phyloP scores from a whole-genome alignment of 2,888 invertebrate species.

The Drosophila quinaria region DNA sequence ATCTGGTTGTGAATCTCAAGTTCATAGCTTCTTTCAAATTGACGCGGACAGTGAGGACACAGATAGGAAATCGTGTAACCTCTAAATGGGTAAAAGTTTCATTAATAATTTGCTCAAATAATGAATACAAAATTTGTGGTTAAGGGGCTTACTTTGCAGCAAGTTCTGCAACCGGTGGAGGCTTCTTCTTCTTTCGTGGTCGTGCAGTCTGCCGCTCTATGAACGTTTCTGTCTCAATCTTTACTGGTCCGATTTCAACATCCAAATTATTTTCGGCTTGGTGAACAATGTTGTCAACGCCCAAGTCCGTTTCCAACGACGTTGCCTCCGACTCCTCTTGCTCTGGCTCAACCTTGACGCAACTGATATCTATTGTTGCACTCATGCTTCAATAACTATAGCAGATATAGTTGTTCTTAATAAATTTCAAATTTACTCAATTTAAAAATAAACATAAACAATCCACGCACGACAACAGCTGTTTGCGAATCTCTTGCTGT shows the following conservation, averaged over 20 bases:
- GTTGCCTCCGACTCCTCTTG: not conserved
- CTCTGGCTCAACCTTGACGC: slow-evolving; percentile 23
- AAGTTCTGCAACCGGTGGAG: not conserved
- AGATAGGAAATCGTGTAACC: not conserved
- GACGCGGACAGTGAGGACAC: slow-evolving; percentile 30
- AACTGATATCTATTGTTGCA: slow-evolving; percentile 17
- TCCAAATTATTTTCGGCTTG: slow-evolving; percentile 6
- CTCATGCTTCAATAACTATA: slow-evolving; percentile 1
- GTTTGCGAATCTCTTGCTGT: not conserved
- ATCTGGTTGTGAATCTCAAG: slow-evolving; percentile 37
- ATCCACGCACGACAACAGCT: slow-evolving; percentile 27
- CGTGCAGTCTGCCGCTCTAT: not conserved
- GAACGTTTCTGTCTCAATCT: slow-evolving; percentile 23
- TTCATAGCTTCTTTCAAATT: slow-evolving; percentile 26
- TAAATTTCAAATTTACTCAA: not conserved
- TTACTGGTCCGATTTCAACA: slow-evolving; percentile 36
- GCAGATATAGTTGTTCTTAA: not conserved
- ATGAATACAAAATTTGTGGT: not conserved
- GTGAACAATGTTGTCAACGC: not conserved
- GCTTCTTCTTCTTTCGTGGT: not conserved
- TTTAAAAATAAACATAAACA: slow-evolving; percentile 21
- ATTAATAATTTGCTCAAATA: not conserved
- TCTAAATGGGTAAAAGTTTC: not conserved
- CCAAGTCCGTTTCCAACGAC: not conserved
- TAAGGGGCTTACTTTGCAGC: not conserved